Evolutionary conservation across 2,888 invertebrate genomes (phyloP).

Genomic region (Linnaemya tessellans): DNA sequence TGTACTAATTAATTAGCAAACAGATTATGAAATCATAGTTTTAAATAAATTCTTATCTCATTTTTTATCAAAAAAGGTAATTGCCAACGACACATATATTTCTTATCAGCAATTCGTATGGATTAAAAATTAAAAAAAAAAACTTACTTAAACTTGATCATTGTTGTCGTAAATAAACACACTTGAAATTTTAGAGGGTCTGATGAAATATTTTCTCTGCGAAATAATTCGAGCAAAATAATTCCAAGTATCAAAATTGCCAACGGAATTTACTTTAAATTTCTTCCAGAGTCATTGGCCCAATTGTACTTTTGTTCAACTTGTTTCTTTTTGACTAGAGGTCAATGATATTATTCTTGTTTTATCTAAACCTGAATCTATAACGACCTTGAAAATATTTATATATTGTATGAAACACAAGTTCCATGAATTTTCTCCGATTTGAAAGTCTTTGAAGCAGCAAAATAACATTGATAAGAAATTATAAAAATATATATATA

Average conservation of each 20-base stretch:
- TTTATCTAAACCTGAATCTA: slow-evolving; percentile 46
- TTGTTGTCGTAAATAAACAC: background rate
- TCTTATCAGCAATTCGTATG: slow-evolving; percentile 7
- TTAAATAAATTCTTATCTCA: background rate
- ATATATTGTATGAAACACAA: slow-evolving; percentile 44
- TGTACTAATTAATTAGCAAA: background rate
- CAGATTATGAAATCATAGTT: background rate
- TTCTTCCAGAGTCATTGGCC: background rate
- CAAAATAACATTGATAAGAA: slow-evolving; percentile 56
- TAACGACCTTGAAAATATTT: slow-evolving; percentile 59
- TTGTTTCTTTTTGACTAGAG: slow-evolving; percentile 8
- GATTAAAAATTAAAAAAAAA: slow-evolving; percentile 7
- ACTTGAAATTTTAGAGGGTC: background rate
- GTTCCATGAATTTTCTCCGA: slow-evolving; percentile 52
- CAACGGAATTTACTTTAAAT: background rate
- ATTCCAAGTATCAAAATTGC: background rate
- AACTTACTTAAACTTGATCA: slow-evolving; percentile 44
- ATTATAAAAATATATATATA: slow-evolving; percentile 14
- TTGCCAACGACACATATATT: background rate
- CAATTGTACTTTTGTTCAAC: background rate
- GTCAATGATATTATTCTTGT: slow-evolving; percentile 32
- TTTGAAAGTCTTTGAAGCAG: slow-evolving; percentile 13
- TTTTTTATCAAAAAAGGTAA: background rate
- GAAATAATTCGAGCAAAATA: too few relatives aligned
- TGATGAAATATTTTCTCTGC: background rate